Conservation (phyloP, 2,797 vertebrate genomes). For the Pagetopsis macropterus region DNA sequence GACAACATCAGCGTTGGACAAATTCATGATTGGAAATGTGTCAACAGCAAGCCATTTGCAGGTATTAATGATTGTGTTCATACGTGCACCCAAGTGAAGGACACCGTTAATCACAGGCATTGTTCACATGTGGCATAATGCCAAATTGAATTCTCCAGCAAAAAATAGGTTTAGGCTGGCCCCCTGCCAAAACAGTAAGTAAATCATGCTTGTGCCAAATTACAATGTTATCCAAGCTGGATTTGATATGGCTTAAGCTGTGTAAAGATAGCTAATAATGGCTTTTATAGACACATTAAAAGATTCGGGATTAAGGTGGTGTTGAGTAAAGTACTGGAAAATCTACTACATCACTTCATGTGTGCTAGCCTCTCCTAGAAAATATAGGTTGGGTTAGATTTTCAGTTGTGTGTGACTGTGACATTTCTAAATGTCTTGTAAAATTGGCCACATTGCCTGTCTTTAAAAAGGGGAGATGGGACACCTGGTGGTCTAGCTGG, state of each 20-base stretch:
- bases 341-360: conserved; percentile 24
- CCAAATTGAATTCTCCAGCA: conserved; percentile 66
- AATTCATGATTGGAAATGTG: conserved; percentile 48
- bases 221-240: conserved; percentile 48
- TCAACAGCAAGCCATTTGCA: conserved; percentile 44
- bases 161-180: conserved; percentile 51
- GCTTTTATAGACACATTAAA: conserved; percentile 44
- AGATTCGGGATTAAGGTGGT: conserved; percentile 42
- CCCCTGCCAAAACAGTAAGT: conserved; percentile 55
- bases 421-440: conserved; percentile 76
- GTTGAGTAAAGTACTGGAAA: conserved; percentile 30
- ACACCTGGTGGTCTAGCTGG: conserved; percentile 68
- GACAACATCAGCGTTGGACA: conserved; percentile 5
- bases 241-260: conserved; percentile 49
- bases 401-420: conserved; percentile 65
- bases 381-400: conserved; percentile 32
- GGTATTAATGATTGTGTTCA: conserved; percentile 54
- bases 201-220: conserved; percentile 58
- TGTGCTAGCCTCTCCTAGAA: not conserved
- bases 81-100: conserved; percentile 41
- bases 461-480: conserved; percentile 57
- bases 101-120: conserved; percentile 43
- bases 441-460: conserved; percentile 58
- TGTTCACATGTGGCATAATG: conserved; percentile 52
- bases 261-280: conserved; percentile 56